Evolutionary conservation across 2,888 invertebrate genomes (phyloP).

Genomic region (Zeuzera pyrina): DNA sequence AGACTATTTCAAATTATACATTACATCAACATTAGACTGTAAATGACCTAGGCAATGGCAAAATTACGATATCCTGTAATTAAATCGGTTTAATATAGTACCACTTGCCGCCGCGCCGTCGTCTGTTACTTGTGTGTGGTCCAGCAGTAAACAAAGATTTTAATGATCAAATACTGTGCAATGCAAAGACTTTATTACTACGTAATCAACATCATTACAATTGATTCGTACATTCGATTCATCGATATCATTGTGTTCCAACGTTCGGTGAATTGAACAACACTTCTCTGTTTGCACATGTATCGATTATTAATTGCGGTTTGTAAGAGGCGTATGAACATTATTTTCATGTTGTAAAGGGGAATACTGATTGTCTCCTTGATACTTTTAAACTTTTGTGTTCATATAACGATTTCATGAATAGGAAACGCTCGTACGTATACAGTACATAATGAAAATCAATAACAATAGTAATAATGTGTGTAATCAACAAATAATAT

Average conservation of each 20-base stretch:
- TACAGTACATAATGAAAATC: no score
- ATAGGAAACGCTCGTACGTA: no score
- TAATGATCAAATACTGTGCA: constrained; percentile 52
- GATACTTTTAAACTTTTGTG: no score
- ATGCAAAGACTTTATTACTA: constrained; percentile 61
- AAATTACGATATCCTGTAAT: constrained; percentile 67
- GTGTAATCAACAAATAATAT: no score
- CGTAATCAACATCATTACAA: constrained; percentile 60
- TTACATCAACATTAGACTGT: no score
- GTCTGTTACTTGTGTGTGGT: constrained; percentile 62
- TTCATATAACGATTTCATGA: no score
- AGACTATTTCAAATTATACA: no score
- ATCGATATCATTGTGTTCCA: constrained; percentile 24
- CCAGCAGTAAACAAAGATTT: constrained; percentile 62
- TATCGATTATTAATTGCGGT: constrained; percentile 38
- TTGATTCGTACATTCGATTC: constrained; percentile 49
- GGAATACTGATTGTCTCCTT: neutral
- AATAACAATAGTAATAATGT: no score
- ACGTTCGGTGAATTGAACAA: constrained; percentile 33
- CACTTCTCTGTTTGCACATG: constrained; percentile 33
- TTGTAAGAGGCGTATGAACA: constrained; percentile 16
- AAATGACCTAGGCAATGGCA: no score
- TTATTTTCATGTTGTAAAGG: constrained; percentile 1
- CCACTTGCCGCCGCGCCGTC: constrained; percentile 39
- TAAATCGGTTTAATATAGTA: constrained; percentile 36